Percentiles rank a stretch among this genome's conserved stretches.
phyloP scores from a whole-genome alignment of 2,888 invertebrate genomes.

The Cenopis cana region DNA sequence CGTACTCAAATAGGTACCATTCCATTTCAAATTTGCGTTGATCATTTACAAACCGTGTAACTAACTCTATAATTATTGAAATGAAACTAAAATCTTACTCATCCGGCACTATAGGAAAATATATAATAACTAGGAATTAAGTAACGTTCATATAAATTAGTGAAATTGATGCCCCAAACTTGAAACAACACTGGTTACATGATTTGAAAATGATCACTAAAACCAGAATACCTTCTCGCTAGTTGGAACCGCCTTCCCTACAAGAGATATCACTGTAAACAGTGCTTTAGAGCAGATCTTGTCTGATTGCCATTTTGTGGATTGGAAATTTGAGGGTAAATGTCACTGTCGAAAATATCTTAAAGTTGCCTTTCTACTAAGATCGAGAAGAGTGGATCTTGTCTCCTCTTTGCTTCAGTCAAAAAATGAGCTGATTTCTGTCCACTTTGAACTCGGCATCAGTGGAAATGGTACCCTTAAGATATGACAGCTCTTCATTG shows the following conservation, averaged over 20 bases:
- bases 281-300: not conserved
- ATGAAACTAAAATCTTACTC: constrained; percentile 4
- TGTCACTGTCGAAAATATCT: not conserved
- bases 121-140: constrained; percentile 3
- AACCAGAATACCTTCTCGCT: not conserved
- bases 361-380: not conserved
- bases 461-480: not conserved
- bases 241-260: constrained; percentile 16
- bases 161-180: too few relatives aligned
- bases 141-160: not conserved
- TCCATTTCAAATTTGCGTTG: constrained; percentile 5
- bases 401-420: not conserved
- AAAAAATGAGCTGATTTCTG: not conserved
- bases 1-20: constrained; percentile 47
- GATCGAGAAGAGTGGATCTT: not conserved
- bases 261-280: not conserved
- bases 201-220: constrained; percentile 18
- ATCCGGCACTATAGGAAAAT: not conserved
- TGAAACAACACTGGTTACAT: not conserved
- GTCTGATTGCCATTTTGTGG: not conserved
- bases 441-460: not conserved
- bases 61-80: not conserved
- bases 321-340: not conserved
- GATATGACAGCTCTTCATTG: not conserved
- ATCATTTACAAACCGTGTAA: constrained; percentile 14